phyloP scores from a whole-genome alignment of 2,797 vertebrate species.

The Nannoperca australis region DNA sequence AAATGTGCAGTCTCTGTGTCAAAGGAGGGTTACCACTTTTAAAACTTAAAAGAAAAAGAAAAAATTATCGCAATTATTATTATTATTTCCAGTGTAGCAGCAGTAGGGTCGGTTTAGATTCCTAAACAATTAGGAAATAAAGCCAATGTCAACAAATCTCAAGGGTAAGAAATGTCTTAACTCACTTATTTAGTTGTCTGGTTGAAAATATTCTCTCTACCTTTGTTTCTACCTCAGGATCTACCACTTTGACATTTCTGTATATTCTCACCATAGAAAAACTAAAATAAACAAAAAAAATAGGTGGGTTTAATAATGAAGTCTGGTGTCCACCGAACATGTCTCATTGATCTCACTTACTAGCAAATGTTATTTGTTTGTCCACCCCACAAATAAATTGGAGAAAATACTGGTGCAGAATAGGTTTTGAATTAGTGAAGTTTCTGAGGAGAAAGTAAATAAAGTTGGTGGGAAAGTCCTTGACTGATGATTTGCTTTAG shows the following conservation, averaged over 20 bases:
- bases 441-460: conserved; percentile 10
- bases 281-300: not conserved
- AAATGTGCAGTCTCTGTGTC: not conserved
- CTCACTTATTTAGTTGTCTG: not conserved
- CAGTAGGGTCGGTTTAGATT: not conserved
- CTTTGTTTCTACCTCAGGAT: not conserved
- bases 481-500: not conserved
- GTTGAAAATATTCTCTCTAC: not conserved
- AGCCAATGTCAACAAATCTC: not conserved
- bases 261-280: not conserved
- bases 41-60: not conserved
- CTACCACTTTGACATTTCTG: conserved; percentile 2
- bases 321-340: conserved; percentile 10
- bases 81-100: not conserved
- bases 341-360: conserved; percentile 31
- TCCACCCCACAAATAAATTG: conserved; percentile 18
- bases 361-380: conserved; percentile 30
- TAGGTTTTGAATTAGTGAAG: conserved; percentile 2
- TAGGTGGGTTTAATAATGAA: conserved; percentile 28
- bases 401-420: conserved; percentile 9
- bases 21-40: not conserved
- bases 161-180: not conserved
- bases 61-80: not conserved
- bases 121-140: not conserved
- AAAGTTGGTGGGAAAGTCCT: not conserved